phyloP scores from a whole-genome alignment of 2,797 vertebrate species.

The Calcarius lapponicus region DNA sequence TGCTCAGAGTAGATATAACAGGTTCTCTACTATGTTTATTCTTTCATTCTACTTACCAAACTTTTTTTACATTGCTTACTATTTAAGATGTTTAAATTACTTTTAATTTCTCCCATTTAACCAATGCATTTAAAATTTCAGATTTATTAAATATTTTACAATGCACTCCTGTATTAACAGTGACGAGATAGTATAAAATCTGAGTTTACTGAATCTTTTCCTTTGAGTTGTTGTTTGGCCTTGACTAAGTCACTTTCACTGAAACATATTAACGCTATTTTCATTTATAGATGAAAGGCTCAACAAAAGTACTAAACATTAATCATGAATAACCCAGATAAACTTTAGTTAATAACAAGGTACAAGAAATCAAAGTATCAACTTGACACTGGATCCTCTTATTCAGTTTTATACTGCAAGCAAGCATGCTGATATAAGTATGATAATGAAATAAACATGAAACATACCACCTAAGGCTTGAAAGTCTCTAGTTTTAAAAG shows the following conservation, averaged over 20 bases:
- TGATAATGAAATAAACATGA: background rate
- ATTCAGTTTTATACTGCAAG: background rate
- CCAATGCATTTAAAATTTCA: background rate
- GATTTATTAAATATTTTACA: conserved; percentile 2
- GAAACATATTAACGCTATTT: background rate
- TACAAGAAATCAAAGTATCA: conserved; percentile 6
- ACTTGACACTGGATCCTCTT: background rate
- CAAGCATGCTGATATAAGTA: background rate
- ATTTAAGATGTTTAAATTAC: background rate
- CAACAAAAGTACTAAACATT: background rate
- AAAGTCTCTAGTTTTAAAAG: background rate
- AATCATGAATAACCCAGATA: background rate
- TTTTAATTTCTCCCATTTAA: background rate
- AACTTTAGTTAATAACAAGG: background rate
- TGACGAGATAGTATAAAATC: background rate
- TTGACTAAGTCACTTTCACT: background rate
- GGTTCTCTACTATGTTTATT: background rate
- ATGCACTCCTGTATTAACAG: background rate
- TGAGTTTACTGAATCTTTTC: background rate
- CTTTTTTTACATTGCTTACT: background rate
- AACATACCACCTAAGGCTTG: background rate
- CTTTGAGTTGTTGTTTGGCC: background rate
- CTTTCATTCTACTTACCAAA: background rate
- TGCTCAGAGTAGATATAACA: background rate
- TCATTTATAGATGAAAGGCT: background rate